Base-by-base conservation (phyloP, 2,113 vertebrate species). In the Pelodiscus sinensis region DNA sequence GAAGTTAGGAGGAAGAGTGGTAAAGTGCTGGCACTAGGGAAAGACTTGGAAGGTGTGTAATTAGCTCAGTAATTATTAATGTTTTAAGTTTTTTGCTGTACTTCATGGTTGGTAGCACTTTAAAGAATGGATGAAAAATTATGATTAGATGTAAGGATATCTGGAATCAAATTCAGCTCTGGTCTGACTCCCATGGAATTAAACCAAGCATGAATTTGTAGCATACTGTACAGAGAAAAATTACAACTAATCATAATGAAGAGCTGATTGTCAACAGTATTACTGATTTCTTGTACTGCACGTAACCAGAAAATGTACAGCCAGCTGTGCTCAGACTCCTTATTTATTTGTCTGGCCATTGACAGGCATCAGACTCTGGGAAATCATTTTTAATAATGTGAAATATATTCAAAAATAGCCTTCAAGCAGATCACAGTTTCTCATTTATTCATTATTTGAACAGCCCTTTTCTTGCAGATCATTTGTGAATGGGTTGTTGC, bases 21-120 rank as follows among this genome's bases (percentile, higher is more conserved):
- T 57, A 81, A 85, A 89, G 2, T 55, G n/a, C 44, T 84, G 54
- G 2, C 7, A 13, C 18, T 29, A 6, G 57, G 27, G 82, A 75
- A 13, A 84, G 44, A 29, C 2, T 0, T n/a, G 50, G 71, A 84
- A 62, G 51, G 79, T 1, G 0, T 0, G 0, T 31, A 0, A 0
- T 24, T n/a, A 88, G 87, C 88, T 84, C 79, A 77, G 44, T 52
- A 16, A 35, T 38, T 58, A 12, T 15, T 44, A 50, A 25, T 3
- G 16, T 58, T 60, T 58, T 22, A 24, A 38, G 57, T 19, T 25
- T 0, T 0, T n/a, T 71, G 29, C 71, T 81, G 57, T 84, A 62
- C 68, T 68, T 18, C 0, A 1, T 2, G 8, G 60, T 8, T 57
- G 57, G 73, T n/a, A 22, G 9, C 38, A 51, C 8, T 12, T 29